phyloP scores from a whole-genome alignment of 2,797 vertebrate genomes.

The Crocidura indochinensis region DNA sequence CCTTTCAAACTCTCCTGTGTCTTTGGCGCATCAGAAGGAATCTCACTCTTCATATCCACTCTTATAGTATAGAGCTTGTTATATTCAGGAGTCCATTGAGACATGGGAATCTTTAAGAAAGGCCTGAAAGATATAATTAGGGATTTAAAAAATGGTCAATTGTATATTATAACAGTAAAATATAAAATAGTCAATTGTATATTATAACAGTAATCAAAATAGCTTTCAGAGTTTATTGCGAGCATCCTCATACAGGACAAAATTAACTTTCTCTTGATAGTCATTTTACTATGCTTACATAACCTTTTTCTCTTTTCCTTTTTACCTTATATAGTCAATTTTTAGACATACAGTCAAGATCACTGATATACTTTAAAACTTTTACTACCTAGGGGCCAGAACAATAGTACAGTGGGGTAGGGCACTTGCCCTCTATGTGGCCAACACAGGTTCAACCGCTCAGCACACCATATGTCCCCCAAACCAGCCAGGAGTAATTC shows the following conservation, averaged over 20 bases:
- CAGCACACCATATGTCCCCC: too few species aligned
- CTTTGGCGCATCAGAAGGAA: constrained; percentile 95
- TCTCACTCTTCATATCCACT: constrained; percentile 99
- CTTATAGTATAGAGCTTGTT: constrained; percentile 91
- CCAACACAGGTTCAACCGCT: too few species aligned
- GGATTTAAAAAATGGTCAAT: constrained; percentile 63
- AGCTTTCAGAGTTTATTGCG: constrained; percentile 31
- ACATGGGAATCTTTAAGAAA: constrained; percentile 90
- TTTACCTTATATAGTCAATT: neutral
- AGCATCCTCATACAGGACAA: neutral
- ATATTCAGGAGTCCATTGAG: constrained; percentile 92
- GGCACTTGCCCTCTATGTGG: too few species aligned
- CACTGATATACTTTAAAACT: constrained; percentile 30
- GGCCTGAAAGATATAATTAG: constrained; percentile 86
- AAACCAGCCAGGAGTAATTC: too few species aligned
- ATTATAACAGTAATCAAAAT: neutral
- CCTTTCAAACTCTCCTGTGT: constrained; percentile 98
- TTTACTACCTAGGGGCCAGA: neutral
- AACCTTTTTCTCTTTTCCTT: constrained; percentile 13
- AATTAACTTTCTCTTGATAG: neutral
- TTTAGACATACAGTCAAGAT: constrained; percentile 44
- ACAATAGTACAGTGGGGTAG: too few species aligned
- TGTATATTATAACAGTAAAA: too few species aligned
- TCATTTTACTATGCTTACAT: constrained; percentile 29
- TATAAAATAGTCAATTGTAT: too few species aligned